Evolutionary conservation across 2,888 invertebrate genomes (phyloP).

Genomic region (Hyposoter didymator): DNA sequence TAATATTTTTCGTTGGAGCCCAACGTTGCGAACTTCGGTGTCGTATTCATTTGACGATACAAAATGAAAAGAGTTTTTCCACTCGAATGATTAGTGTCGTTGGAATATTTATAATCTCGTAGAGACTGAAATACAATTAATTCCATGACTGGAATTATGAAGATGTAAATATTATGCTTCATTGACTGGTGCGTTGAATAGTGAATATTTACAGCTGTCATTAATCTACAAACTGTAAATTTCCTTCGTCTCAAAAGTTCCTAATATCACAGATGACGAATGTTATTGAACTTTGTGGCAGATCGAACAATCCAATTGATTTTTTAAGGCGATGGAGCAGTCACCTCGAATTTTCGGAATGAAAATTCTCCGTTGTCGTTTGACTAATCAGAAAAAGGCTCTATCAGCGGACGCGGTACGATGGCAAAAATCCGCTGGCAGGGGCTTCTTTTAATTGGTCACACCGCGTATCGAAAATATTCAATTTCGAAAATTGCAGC

Average conservation of each 20-base stretch:
- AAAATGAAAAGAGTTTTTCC: background rate
- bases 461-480: no score
- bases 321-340: no score
- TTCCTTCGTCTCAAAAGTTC: slow-evolving; percentile 18
- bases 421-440: no score
- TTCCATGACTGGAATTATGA: background rate
- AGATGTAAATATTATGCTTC: background rate
- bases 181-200: background rate
- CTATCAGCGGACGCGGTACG: no score
- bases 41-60: background rate
- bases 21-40: no score
- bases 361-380: no score
- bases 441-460: no score
- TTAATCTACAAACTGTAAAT: background rate
- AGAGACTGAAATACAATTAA: background rate
- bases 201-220: slow-evolving; percentile 5
- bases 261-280: slow-evolving; percentile 39
- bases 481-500: no score
- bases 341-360: no score
- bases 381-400: no score
- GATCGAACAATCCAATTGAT: background rate
- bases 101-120: background rate
- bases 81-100: background rate
- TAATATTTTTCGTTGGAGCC: no score
- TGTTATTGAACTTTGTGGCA: background rate